Evolutionary conservation across 2,113 vertebrate species (phyloP).

Genomic region (Nyctereutes procyonoides): DNA sequence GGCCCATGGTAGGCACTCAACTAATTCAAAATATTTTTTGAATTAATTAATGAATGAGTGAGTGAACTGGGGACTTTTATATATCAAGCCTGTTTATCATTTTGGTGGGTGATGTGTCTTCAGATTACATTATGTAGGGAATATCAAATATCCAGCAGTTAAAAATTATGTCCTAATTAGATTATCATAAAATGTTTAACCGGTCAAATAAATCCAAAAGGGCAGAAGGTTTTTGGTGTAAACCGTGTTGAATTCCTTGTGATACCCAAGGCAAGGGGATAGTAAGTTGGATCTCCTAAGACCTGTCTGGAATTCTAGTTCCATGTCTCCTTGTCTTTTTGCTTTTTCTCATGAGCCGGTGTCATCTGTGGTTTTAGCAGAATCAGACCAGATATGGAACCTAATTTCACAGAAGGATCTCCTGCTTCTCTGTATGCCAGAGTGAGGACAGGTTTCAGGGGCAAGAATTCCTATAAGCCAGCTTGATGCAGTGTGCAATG

Average conservation of each 20-base stretch:
- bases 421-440: neutral
- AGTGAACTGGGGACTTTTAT: slow-evolving; percentile 25
- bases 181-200: neutral
- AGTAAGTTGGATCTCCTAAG: neutral
- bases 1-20: neutral
- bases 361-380: neutral
- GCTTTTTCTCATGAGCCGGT: neutral
- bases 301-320: neutral
- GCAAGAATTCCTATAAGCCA: neutral
- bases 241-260: neutral
- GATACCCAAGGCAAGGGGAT: neutral
- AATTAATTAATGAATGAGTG: neutral
- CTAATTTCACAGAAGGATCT: neutral
- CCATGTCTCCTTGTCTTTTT: neutral
- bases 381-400: neutral
- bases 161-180: slow-evolving; percentile 13
- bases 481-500: neutral
- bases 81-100: slow-evolving; percentile 52
- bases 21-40: neutral
- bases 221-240: neutral
- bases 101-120: slow-evolving; percentile 15
- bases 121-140: neutral
- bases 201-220: neutral
- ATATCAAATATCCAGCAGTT: slow-evolving; percentile 24
- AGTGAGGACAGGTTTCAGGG: neutral